Conservation (phyloP, 2,888 invertebrate genomes). For the Dolichopus griseipennis region DNA sequence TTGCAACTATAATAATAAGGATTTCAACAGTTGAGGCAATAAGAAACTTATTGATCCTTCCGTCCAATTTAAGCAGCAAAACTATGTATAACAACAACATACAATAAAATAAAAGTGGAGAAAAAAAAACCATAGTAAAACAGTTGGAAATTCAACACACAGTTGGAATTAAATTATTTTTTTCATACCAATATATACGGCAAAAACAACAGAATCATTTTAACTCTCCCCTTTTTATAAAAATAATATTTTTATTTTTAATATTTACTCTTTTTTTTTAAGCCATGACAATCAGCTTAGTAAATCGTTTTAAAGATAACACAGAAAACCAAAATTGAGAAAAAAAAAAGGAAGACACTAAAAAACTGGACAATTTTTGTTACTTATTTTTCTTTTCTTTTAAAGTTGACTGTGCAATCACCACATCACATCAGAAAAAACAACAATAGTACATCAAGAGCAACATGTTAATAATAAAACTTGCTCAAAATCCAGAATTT, state of each 20-base stretch:
- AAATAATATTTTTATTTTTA: neutral
- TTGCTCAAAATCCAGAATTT: neutral
- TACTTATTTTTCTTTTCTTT: neutral
- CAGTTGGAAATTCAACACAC: neutral
- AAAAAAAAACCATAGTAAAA: neutral
- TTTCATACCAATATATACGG: no score
- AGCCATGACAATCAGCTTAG: neutral
- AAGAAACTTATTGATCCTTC: no score
- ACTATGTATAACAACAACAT: no score
- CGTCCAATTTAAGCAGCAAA: no score
- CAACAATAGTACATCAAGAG: neutral
- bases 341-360: neutral
- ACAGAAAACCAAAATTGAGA: no score
- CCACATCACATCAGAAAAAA: neutral
- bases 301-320: neutral
- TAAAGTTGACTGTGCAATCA: neutral
- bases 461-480: neutral
- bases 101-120: no score
- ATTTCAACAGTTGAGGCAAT: no score
- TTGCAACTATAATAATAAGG: no score
- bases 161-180: neutral
- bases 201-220: neutral
- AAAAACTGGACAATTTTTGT: neutral
- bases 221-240: neutral
- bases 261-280: neutral